Percentiles rank a stretch among this genome's conserved stretches.
Conservation (phyloP, 2,888 invertebrate species). For the Lottia scabra region DNA sequence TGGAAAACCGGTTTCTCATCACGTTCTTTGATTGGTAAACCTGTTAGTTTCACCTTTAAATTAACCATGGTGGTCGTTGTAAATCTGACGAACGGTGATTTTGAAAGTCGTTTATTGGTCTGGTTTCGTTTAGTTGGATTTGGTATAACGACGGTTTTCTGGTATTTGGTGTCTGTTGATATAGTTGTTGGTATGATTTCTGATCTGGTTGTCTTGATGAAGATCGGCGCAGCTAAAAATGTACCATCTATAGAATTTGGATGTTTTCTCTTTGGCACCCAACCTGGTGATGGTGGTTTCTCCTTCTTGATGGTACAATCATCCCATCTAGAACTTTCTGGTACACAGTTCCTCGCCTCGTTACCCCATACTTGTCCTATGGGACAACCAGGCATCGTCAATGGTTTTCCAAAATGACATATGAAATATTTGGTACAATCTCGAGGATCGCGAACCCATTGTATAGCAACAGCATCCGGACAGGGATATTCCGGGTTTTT, state of each 20-base stretch:
- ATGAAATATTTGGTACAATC: constrained; percentile 38
- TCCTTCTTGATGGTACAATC: constrained; percentile 24
- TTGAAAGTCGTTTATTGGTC: neutral
- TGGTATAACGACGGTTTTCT: neutral
- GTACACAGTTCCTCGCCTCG: constrained; percentile 37
- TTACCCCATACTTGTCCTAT: constrained; percentile 37
- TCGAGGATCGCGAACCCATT: constrained; percentile 34
- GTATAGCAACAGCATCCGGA: constrained; percentile 25
- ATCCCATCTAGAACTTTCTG: constrained; percentile 35
- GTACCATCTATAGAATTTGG: neutral
- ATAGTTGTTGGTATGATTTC: neutral
- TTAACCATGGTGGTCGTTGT: neutral
- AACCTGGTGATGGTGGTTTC: neutral
- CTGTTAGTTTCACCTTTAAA: neutral
- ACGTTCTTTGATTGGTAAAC: neutral
- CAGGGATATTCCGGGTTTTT: constrained; percentile 29
- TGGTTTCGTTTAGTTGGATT: neutral
- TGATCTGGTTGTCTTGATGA: neutral
- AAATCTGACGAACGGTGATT: neutral
- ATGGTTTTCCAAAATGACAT: constrained; percentile 38
- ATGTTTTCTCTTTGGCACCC: neutral
- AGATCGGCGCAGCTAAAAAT: neutral
- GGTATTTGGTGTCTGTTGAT: neutral
- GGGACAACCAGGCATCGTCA: constrained; percentile 38
- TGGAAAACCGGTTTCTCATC: neutral